Conservation (phyloP, 2,888 invertebrate species). For the Dryobotodes eremita region DNA sequence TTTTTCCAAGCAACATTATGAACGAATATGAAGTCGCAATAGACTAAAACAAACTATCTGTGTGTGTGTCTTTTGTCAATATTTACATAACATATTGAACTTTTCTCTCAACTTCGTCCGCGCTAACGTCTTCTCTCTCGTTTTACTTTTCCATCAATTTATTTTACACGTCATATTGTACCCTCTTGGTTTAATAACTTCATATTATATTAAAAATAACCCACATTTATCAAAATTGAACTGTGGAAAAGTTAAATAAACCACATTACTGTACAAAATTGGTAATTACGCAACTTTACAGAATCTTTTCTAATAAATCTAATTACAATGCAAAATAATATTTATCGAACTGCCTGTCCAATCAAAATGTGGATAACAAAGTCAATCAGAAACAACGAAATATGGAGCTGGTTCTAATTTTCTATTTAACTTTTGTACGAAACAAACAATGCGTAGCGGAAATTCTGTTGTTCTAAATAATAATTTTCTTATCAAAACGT, state of each 20-base stretch:
- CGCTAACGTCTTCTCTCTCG: too few species aligned
- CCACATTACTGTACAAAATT: neutral
- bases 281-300: neutral
- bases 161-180: neutral
- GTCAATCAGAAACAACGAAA: conserved; percentile 66
- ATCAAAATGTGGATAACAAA: conserved; percentile 45
- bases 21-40: neutral
- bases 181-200: neutral
- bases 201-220: neutral
- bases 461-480: conserved; percentile 60
- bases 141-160: neutral
- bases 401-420: conserved; percentile 63
- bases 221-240: neutral
- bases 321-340: conserved; percentile 35
- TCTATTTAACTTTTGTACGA: conserved; percentile 65
- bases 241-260: neutral
- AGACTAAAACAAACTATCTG: conserved; percentile 21
- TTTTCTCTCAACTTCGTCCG: neutral
- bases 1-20: neutral
- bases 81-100: conserved; percentile 12
- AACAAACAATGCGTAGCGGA: conserved; percentile 58
- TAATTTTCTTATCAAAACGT: conserved; percentile 59
- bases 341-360: conserved; percentile 17
- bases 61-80: conserved; percentile 18
- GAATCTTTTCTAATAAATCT: conserved; percentile 10